Evolutionary conservation across 1,140 invertebrate genomes (phyloP).

Genomic region (Drosophila sproati): DNA sequence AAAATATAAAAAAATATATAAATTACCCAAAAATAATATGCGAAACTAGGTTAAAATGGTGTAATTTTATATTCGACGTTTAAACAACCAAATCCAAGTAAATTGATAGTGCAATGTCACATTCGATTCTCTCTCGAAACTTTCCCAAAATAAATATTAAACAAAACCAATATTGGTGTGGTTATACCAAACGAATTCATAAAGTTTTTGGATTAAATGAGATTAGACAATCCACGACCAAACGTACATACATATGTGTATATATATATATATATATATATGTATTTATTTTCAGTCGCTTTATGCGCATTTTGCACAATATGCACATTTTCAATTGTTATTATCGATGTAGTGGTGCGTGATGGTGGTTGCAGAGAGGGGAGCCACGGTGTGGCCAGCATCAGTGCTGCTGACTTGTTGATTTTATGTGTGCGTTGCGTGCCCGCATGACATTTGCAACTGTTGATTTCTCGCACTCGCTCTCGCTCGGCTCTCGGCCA

Average conservation of each 20-base stretch:
- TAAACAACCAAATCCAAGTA: not conserved
- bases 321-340: conserved; percentile 49
- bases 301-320: conserved; percentile 31
- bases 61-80: too few species aligned
- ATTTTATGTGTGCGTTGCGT: conserved; percentile 35
- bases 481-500: conserved; percentile 1
- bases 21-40: not conserved
- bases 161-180: conserved; percentile 9
- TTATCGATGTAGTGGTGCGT: conserved; percentile 48
- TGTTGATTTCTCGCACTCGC: conserved; percentile 33
- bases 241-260: not conserved
- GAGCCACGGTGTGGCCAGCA: conserved; percentile 35
- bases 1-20: not conserved
- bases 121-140: not conserved
- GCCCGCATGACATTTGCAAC: conserved; percentile 45
- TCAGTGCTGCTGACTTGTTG: conserved; percentile 50
- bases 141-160: not conserved
- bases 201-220: conserved; percentile 8
- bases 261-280: not conserved
- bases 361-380: conserved; percentile 16
- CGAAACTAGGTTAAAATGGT: not conserved
- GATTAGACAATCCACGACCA: conserved; percentile 1
- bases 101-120: not conserved
- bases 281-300: not conserved
- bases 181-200: conserved; percentile 17